Conservation (phyloP, 1,140 invertebrate species). For the Apis mellifera region DNA sequence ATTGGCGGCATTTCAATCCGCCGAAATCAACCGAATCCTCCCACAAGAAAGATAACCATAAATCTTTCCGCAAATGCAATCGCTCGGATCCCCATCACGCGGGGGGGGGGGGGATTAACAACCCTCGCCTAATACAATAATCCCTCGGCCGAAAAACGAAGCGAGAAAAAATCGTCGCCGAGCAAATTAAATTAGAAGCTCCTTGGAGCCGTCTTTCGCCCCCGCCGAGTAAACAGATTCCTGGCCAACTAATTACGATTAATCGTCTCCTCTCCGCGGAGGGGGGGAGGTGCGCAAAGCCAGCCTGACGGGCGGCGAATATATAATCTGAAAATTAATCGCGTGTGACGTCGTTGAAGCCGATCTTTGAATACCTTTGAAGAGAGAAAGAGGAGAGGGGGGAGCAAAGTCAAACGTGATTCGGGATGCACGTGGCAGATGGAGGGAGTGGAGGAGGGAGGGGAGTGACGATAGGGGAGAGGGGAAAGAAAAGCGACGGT, state of each 20-base stretch:
- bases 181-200: slow-evolving; percentile 17
- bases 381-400: no score
- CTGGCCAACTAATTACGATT: slow-evolving; percentile 22
- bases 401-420: slow-evolving; percentile 18
- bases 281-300: not conserved
- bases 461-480: not conserved
- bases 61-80: not conserved
- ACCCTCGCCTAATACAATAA: not conserved
- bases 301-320: not conserved
- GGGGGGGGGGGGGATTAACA: not conserved
- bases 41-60: not conserved
- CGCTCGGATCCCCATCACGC: not conserved
- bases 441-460: not conserved
- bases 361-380: slow-evolving; percentile 22
- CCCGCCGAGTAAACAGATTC: not conserved
- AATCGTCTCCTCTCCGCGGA: not conserved
- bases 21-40: not conserved
- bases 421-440: slow-evolving; percentile 21
- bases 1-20: no score
- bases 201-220: not conserved
- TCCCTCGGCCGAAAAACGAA: not conserved
- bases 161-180: slow-evolving; percentile 19
- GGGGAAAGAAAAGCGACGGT: not conserved
- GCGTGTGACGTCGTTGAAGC: not conserved
- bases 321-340: slow-evolving; percentile 9